Base-by-base conservation (phyloP, 2,888 invertebrate species). In the Orthonevra nobilis region DNA sequence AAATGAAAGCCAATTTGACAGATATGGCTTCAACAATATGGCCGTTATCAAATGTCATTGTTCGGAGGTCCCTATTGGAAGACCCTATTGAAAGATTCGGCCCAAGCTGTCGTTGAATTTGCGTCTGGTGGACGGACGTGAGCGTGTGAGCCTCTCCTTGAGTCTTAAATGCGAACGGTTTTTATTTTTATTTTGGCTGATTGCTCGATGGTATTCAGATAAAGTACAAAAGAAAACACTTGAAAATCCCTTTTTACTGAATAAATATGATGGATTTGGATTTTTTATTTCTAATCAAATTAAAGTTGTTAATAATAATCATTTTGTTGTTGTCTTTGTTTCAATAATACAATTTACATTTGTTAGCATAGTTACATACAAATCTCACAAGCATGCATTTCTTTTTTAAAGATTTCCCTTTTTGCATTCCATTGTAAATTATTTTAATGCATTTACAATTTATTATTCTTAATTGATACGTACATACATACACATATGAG, bases 221-320 rank as follows among this genome's bases (percentile, higher is more conserved):
- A 23, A 23, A 23, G 23, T n/a, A n/a, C n/a, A n/a, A n/a, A n/a
- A n/a, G n/a, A n/a, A n/a, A n/a, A n/a, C n/a, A 23, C 23, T 23
- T 4, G 5, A 23, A 23, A 4, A 4, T 23, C 3, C 23, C 50
- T 44, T 58, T 52, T 58, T 77, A 58, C 50, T 58, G 77, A 72
- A 66, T 77, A 72, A 77, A 72, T 72, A 77, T 77, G 77, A 60
- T 64, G 63, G 70, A n/a, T n/a, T n/a, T n/a, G n/a, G n/a, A n/a
- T n/a, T n/a, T 70, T 77, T 77, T 77, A 77, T 77, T 77, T 66
- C 72, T 77, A 77, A 60, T 66, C 23, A 64, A 72, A 72, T 77
- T 60, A 64, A 58, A 60, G 26, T 60, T 42, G 40, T 72, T 50
- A 56, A 42, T 74, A 46, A 48, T 60, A 20, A 42, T 46, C 5